These are phyloP conservation scores for Bombus ignitus DNA, from an alignment of 1,140 invertebrate genomes.

Conservation along the genomic window DNA sequence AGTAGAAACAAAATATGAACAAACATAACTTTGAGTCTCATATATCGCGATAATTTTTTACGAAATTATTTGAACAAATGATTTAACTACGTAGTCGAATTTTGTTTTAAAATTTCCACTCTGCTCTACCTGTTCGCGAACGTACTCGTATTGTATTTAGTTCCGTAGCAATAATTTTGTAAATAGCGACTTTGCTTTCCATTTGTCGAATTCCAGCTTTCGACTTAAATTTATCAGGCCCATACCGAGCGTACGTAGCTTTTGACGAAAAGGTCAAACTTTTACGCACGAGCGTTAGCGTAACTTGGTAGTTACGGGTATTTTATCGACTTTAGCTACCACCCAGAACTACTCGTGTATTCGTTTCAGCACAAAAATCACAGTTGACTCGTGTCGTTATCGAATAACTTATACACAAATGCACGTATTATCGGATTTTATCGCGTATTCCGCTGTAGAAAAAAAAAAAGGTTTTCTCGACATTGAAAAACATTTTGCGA, in stretches of 20 bases:
- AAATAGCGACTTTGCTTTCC: background rate
- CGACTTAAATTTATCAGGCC: background rate
- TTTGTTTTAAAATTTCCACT: fast-evolving
- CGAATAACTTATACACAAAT: background rate
- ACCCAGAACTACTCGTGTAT: background rate
- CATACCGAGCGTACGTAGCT: background rate
- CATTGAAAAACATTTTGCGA: background rate
- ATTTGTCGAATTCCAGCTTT: background rate
- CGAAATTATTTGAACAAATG: too few relatives aligned
- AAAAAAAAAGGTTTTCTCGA: background rate
- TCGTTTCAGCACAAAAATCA: background rate
- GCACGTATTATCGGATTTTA: background rate
- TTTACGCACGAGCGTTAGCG: background rate
- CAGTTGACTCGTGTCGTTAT: background rate
- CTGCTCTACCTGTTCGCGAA: too few relatives aligned
- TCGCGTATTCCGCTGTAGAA: too few relatives aligned
- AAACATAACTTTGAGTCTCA: background rate
- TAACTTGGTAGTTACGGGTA: background rate
- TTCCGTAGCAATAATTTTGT: background rate
- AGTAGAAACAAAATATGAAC: too few relatives aligned
- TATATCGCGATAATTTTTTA: background rate
- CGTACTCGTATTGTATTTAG: too few relatives aligned
- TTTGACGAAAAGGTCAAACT: constrained; percentile 6
- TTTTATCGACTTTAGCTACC: constrained; percentile 26
- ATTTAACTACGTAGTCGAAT: too few relatives aligned